Percentiles rank a stretch among this genome's conserved stretches.
phyloP scores from a whole-genome alignment of 2,113 vertebrate species.

The Vidua macroura region DNA sequence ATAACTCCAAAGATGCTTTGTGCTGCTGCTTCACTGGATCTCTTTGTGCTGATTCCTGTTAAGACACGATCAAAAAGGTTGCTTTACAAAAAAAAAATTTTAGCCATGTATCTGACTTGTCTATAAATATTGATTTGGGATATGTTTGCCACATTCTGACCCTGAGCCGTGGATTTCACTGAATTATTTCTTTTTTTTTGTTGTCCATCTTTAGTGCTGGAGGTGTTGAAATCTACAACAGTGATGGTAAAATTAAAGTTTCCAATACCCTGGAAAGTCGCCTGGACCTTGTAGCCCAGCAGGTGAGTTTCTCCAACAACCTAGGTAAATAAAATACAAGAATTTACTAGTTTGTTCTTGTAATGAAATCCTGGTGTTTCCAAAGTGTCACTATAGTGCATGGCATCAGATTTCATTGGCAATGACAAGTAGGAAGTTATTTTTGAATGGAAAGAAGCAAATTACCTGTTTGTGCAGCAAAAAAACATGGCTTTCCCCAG shows the following conservation, averaged over 20 bases:
- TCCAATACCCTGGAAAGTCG: conserved; percentile 96
- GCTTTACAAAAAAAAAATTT: not conserved
- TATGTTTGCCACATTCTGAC: not conserved
- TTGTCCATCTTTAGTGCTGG: conserved; percentile 79
- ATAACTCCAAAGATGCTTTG: not conserved
- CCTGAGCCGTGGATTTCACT: not conserved
- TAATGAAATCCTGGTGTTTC: not conserved
- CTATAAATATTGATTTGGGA: not conserved
- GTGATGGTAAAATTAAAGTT: conserved; percentile 92
- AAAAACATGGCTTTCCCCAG: not conserved
- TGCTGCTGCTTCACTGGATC: not conserved
- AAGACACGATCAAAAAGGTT: not conserved
- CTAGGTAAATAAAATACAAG: not conserved
- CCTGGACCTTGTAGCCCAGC: conserved; percentile 95
- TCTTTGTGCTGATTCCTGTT: not conserved
- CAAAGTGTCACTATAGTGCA: not conserved
- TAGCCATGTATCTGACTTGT: not conserved
- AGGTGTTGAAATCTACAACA: conserved; percentile 91
- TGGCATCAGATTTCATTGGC: not conserved
- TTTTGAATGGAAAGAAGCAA: not conserved
- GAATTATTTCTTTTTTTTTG: not conserved
- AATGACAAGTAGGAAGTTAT: not conserved
- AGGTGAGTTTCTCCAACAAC: conserved; percentile 75
- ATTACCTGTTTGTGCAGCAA: not conserved
- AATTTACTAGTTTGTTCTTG: not conserved